phyloP scores from a whole-genome alignment of 2,888 invertebrate species.

The Cataglyphis cursor region DNA sequence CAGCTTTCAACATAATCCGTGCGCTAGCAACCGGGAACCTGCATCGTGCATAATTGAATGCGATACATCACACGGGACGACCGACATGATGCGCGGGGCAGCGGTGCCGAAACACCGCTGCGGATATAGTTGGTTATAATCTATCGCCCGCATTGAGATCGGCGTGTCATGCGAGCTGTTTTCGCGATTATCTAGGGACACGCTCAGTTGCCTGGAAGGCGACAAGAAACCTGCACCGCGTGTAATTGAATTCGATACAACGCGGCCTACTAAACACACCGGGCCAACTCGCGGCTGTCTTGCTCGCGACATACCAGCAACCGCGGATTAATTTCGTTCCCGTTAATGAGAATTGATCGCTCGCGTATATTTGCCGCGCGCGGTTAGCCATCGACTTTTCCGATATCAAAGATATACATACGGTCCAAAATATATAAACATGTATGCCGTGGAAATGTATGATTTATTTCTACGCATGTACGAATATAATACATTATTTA shows the following conservation, averaged over 20 bases:
- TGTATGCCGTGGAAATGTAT: not conserved
- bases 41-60: slow-evolving; percentile 51
- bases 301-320: slow-evolving; percentile 17
- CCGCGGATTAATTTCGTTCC: slow-evolving; percentile 34
- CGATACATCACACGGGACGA: slow-evolving; percentile 39
- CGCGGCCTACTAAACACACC: slow-evolving; percentile 12
- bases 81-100: slow-evolving; percentile 40
- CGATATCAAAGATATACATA: not conserved
- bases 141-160: slow-evolving; percentile 50
- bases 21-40: slow-evolving; percentile 17
- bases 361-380: not conserved
- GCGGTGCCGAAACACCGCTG: slow-evolving; percentile 45
- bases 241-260: slow-evolving; percentile 47
- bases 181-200: slow-evolving; percentile 59
- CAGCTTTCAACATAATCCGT: slow-evolving; percentile 47
- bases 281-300: slow-evolving; percentile 26
- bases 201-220: slow-evolving; percentile 39
- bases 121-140: slow-evolving; percentile 55
- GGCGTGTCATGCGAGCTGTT: slow-evolving; percentile 58
- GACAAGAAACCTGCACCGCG: slow-evolving; percentile 45
- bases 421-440: not conserved
- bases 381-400: slow-evolving; percentile 21
- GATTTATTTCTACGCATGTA: not conserved
- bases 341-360: slow-evolving; percentile 51
- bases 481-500: slow-evolving; percentile 11